Evolutionary conservation across 2,888 invertebrate species (phyloP).

Genomic region (Neocrepidodera transversa): DNA sequence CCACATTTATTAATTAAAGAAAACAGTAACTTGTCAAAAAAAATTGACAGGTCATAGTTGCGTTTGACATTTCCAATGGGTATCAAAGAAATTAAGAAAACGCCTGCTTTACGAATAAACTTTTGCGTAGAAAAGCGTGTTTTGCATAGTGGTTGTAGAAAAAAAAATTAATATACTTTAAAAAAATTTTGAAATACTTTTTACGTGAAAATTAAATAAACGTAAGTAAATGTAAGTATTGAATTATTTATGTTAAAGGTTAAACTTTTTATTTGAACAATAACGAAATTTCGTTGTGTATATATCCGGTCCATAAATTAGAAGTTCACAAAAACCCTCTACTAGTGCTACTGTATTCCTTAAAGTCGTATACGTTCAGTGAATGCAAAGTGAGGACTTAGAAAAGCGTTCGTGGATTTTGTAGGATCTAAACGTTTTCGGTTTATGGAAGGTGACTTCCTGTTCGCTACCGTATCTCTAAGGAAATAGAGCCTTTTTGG

Average conservation of each 20-base stretch:
- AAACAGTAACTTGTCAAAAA: too few species aligned
- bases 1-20: too few species aligned
- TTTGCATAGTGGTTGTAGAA: too few species aligned
- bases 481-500: constrained; percentile 48
- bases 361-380: constrained; percentile 53
- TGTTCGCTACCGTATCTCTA: constrained; percentile 53
- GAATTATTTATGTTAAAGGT: background rate
- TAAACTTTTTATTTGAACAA: background rate
- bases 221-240: too few species aligned
- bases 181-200: too few species aligned
- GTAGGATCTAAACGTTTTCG: constrained; percentile 56
- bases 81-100: too few species aligned
- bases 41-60: too few species aligned
- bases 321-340: constrained; percentile 25
- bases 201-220: too few species aligned
- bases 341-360: constrained; percentile 24
- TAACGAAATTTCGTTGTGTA: background rate
- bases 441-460: constrained; percentile 57
- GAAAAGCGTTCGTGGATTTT: constrained; percentile 55
- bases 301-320: constrained; percentile 29
- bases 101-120: too few species aligned
- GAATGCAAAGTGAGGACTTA: constrained; percentile 59
- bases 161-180: too few species aligned
- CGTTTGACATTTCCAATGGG: too few species aligned
- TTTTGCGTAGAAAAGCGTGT: too few species aligned